phyloP scores from a whole-genome alignment of 1,140 invertebrate genomes.

The Lerema accius region DNA sequence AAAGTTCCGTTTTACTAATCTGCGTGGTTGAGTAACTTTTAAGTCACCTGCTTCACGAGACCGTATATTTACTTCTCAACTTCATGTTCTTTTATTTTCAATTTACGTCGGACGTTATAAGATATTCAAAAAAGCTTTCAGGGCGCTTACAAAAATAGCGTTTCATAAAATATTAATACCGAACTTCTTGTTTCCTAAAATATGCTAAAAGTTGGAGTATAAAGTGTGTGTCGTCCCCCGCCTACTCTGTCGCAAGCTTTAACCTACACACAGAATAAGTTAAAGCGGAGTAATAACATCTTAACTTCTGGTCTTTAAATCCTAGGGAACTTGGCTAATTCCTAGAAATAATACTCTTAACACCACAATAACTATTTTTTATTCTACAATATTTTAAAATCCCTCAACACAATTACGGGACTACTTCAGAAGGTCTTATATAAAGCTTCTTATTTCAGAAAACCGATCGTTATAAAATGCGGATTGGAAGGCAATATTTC shows the following conservation, averaged over 20 bases:
- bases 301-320: background rate
- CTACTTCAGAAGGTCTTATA: no score
- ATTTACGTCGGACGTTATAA: background rate
- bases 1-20: no score
- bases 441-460: no score
- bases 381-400: background rate
- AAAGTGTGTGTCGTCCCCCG: background rate
- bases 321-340: background rate
- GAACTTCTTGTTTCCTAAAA: constrained; percentile 3
- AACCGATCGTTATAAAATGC: no score
- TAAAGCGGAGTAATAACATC: background rate
- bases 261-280: constrained; percentile 12
- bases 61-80: no score
- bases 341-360: no score
- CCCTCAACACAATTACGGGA: no score
- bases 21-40: no score
- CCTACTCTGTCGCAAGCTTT: constrained; percentile 1
- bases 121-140: constrained; percentile 1
- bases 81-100: background rate
- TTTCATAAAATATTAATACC: constrained; percentile 10
- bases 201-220: constrained; percentile 7
- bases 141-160: constrained; percentile 3
- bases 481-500: no score
- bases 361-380: no score
- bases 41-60: no score